phyloP scores from a whole-genome alignment of 92 coral and sea anemone genomes.

The Palythoa caribaeorum region DNA sequence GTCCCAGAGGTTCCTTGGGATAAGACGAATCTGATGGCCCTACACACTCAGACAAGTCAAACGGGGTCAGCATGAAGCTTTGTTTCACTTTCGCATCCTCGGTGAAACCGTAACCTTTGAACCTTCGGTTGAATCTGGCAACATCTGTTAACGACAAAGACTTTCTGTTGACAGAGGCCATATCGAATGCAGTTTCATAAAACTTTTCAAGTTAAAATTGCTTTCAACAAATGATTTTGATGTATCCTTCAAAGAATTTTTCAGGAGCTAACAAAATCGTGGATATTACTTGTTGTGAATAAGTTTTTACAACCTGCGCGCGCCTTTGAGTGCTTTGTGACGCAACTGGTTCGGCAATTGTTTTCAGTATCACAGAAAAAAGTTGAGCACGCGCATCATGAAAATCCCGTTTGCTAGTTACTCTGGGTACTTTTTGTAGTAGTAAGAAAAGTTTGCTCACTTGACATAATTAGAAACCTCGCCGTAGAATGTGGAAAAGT shows the following conservation, averaged over 20 bases:
- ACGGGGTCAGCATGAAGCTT: neutral
- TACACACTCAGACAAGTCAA: constrained; percentile 23
- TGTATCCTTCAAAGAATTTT: neutral
- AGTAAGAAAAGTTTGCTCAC: no score
- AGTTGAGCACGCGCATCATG: neutral
- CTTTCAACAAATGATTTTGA: neutral
- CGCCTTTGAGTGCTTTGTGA: neutral
- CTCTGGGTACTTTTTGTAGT: no score
- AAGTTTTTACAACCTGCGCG: neutral
- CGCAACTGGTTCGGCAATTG: neutral
- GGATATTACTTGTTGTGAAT: neutral
- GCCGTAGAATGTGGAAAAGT: no score
- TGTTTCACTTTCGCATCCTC: neutral
- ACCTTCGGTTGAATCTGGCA: no score
- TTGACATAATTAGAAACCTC: no score
- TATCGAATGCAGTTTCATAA: neutral
- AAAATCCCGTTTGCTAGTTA: no score
- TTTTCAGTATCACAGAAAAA: neutral
- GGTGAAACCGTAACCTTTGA: neutral
- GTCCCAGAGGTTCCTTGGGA: no score
- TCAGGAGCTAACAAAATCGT: neutral
- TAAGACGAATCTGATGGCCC: neutral
- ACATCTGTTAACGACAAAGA: neutral
- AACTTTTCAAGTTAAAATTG: neutral
- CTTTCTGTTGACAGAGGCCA: neutral